Evolutionary conservation across 2,888 invertebrate species (phyloP), one percentile per base, ranked within the genome.

Genomic region (Acronicta leporina): DNA sequence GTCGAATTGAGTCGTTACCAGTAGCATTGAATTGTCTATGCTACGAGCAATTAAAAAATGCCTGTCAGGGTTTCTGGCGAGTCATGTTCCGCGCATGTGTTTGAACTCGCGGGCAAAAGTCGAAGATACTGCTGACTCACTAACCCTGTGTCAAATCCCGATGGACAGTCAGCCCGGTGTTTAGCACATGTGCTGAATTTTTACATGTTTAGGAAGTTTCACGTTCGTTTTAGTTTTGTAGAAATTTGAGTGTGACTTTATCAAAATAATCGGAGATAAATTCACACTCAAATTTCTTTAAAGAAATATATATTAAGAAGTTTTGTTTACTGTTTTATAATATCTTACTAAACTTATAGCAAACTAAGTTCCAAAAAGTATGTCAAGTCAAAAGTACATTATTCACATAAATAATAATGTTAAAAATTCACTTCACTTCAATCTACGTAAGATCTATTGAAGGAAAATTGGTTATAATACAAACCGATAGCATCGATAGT

Each of bases 61-160:
- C 83, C 85, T 82, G 90, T 88, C 88, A 82, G 75, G 75, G 72
- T 77, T 86, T 89, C 72, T 64, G 59, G 87, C 92, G 82, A 92
- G 92, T 92, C 92, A 92, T 78, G 84, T 72, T 80, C 69, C 76
- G 80, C 87, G 87, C 92, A 91, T 91, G 87, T 91, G 91, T 88
- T 86, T 79, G 77, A 73, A 70, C 64, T 75, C 76, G 49, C 68
- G 47, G 79, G 78, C 82, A 79, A 75, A 84, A 86, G 84, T 86
- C 85, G 74, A 71, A 78, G 78, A 69, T 86, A 85, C 65, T 80
- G 92, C 91, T 84, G 88, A 87, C 73, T 92, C 92, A 92, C 79
- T 79, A 73, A 87, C 88, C 91, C 92, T 87, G 86, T 89, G 91
- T 92, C 92, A 92, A 92, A 92, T 92, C 92, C 90, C 91, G 84